phyloP scores from a whole-genome alignment of 2,113 vertebrate species.

The Hirundichthys speculiger region DNA sequence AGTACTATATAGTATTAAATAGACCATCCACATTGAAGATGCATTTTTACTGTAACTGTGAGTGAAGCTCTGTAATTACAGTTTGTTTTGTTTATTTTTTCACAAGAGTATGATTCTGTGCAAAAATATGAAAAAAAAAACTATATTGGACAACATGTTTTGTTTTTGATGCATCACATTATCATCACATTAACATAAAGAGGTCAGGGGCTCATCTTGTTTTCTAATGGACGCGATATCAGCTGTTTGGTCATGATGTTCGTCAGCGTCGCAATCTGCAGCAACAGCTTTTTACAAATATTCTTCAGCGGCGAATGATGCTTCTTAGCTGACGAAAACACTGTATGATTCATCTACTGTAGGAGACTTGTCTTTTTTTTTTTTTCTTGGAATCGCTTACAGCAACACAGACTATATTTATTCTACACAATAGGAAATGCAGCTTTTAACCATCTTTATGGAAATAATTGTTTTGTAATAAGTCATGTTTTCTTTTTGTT shows the following conservation, averaged over 20 bases:
- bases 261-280: neutral
- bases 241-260: neutral
- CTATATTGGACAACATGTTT: no score
- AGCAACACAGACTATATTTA: neutral
- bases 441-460: conserved; percentile 21
- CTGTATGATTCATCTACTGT: neutral
- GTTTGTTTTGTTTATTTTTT: no score
- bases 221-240: neutral
- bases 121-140: no score
- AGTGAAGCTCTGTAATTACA: no score
- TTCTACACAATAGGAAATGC: conserved; percentile 5
- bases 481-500: conserved; percentile 49
- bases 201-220: neutral
- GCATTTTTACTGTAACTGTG: no score
- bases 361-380: neutral
- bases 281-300: neutral
- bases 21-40: no score
- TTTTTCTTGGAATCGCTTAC: neutral
- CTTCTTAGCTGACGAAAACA: neutral
- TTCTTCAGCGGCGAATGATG: neutral
- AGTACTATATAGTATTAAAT: no score
- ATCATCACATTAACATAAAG: no score
- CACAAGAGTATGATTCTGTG: no score
- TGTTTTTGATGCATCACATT: no score
- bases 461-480: conserved; percentile 68